These are phyloP conservation scores for Manis javanica DNA, from an alignment of 2,797 vertebrate genomes.

Conservation along the genomic window DNA sequence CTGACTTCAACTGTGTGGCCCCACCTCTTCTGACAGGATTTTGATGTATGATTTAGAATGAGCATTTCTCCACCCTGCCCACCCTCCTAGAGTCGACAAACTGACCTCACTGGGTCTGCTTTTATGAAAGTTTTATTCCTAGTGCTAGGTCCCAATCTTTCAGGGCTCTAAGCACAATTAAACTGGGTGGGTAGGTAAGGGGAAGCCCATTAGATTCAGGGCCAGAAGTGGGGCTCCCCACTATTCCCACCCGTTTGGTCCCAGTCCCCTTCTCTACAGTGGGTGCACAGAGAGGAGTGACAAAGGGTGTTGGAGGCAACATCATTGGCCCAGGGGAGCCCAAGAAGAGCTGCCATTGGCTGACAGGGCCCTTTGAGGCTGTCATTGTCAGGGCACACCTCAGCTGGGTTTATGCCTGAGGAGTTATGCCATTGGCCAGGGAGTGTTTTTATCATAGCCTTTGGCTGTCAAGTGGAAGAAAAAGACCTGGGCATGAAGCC, in stretches of 20 bases:
- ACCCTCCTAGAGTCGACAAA: conserved; percentile 74
- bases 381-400: conserved; percentile 73
- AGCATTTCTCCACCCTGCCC: conserved; percentile 54
- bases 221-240: conserved; percentile 78
- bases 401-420: conserved; percentile 73
- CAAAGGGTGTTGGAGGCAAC: conserved; percentile 78
- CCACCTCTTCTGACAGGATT: background rate
- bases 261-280: conserved; percentile 70
- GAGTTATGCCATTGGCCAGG: conserved; percentile 78
- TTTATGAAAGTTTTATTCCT: conserved; percentile 84
- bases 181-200: conserved; percentile 71
- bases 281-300: conserved; percentile 69
- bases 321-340: conserved; percentile 77
- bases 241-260: conserved; percentile 77
- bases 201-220: conserved; percentile 66
- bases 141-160: conserved; percentile 78
- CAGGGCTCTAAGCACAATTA: conserved; percentile 78
- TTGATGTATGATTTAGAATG: conserved; percentile 3
- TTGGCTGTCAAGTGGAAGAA: conserved; percentile 77
- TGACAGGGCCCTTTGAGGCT: conserved; percentile 73
- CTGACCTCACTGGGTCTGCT: conserved; percentile 79
- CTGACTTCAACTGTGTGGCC: background rate
- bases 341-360: conserved; percentile 79
- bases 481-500: conserved; percentile 71
- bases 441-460: conserved; percentile 77